These are phyloP conservation scores for Cryptus viduatorius DNA, from an alignment of 2,888 invertebrate genomes.

Conservation along the genomic window DNA sequence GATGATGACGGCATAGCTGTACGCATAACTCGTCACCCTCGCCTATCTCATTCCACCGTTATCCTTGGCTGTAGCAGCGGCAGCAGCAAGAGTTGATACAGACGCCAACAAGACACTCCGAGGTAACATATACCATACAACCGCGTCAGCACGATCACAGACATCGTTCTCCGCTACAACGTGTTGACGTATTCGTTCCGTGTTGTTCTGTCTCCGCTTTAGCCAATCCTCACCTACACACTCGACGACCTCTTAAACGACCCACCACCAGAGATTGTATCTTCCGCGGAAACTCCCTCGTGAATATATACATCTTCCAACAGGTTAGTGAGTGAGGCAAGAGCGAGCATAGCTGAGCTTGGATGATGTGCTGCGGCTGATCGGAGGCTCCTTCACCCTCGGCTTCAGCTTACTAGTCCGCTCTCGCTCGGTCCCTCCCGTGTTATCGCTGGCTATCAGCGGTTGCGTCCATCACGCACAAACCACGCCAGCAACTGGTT, in stretches of 20 bases:
- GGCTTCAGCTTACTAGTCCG: constrained; percentile 15
- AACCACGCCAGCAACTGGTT: constrained; percentile 68
- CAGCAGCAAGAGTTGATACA: constrained; percentile 20
- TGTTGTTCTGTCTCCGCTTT: constrained; percentile 27
- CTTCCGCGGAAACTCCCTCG: constrained; percentile 64
- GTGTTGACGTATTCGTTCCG: constrained; percentile 32
- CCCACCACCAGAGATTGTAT: constrained; percentile 62
- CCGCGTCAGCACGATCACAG: constrained; percentile 39
- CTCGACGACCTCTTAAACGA: constrained; percentile 56
- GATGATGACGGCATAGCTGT: constrained; percentile 19
- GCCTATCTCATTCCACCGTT: constrained; percentile 27
- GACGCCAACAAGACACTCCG: constrained; percentile 38
- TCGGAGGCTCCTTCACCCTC: constrained; percentile 55
- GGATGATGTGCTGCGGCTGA: constrained; percentile 54
- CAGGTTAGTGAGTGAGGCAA: constrained; percentile 57
- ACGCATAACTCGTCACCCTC: constrained; percentile 47
- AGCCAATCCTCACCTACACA: constrained; percentile 46
- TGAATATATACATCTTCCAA: constrained; percentile 63
- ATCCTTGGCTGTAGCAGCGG: constrained; percentile 24
- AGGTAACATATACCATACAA: constrained; percentile 42
- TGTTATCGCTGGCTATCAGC: constrained; percentile 65
- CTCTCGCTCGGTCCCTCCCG: constrained; percentile 34
- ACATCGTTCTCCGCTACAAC: constrained; percentile 33
- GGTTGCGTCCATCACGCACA: constrained; percentile 61
- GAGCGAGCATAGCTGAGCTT: constrained; percentile 50